Evolutionary conservation across 2,797 vertebrate species (phyloP), one percentile per base, ranked within the genome.

Genomic region (Silurus aristotelis): DNA sequence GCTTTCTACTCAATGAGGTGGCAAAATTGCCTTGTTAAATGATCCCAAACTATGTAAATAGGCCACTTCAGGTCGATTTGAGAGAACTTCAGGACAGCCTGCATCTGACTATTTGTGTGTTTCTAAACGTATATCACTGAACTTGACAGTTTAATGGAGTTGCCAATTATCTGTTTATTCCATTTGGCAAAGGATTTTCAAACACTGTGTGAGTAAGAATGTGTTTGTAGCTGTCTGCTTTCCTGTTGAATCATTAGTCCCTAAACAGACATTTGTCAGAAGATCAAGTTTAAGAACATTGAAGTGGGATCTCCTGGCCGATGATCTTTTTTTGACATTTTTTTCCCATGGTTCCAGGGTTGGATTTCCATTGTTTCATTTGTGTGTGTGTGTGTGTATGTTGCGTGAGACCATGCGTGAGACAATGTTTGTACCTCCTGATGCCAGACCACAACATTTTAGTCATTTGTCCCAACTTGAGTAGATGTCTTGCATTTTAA

Each of bases 131-230:
- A 85, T 85, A 82, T 88, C 80, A 84, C 55, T 17, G 31, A 48
- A 73, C n/a, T 14, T 81, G 78, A 84, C 82, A 66, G 55, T n/a
- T 84, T 81, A 64, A 19, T 64, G 1, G 19, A 7, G 81, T 81
- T 77, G 82, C 82, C 87, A 81, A 17, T 83, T 81, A 87, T 87
- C 78, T 88, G 89, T 85, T 88, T 87, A 79, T 86, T 86, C 82
- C 43, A 68, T 87, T 88, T 90, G 87, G 86, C 79, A 9, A 86
- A 38, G 6, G 38, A 25, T 75, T 88, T 90, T 78, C 60, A 87
- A 87, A 80, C 84, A 83, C 1, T 48, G 43, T 85, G 73, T 84
- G 80, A 79, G 66, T 75, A 15, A 70, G 73, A 84, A 82, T 90
- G 83, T 82, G 56, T 84, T 66, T 71, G 76, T 83, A 83, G 83